These are phyloP conservation scores for Myripristis murdjan DNA, from an alignment of 2,797 vertebrate genomes.

Conservation along the genomic window DNA sequence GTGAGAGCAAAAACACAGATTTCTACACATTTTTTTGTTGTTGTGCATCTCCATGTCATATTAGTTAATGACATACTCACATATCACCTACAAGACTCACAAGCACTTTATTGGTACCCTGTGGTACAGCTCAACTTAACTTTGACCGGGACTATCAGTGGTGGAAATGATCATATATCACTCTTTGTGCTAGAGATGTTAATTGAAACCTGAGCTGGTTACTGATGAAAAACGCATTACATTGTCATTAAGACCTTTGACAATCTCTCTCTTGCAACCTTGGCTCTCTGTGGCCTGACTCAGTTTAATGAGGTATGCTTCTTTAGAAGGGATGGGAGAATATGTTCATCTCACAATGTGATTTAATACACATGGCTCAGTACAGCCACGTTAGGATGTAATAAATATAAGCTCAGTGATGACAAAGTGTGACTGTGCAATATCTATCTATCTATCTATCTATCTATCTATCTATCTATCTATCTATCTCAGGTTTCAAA, in stretches of 20 bases:
- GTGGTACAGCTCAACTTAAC: constrained; percentile 6
- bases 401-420: no score
- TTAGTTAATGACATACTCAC: no score
- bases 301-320: no score
- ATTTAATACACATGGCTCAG: no score
- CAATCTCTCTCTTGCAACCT: neutral
- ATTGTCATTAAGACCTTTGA: neutral
- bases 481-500: constrained; percentile 66
- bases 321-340: no score
- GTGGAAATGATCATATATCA: neutral
- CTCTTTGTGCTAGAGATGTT: neutral
- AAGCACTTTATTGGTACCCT: no score
- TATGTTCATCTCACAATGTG: no score
- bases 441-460: neutral
- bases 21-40: neutral
- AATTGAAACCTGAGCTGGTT: neutral
- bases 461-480: constrained; percentile 31
- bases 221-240: neutral
- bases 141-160: neutral
- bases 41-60: no score
- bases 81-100: no score
- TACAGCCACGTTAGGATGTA: no score
- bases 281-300: neutral
- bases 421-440: no score
- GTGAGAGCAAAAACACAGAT: constrained; percentile 56